Evolutionary conservation across 1,140 invertebrate species (phyloP).

Genomic region (Vanessa atalanta): DNA sequence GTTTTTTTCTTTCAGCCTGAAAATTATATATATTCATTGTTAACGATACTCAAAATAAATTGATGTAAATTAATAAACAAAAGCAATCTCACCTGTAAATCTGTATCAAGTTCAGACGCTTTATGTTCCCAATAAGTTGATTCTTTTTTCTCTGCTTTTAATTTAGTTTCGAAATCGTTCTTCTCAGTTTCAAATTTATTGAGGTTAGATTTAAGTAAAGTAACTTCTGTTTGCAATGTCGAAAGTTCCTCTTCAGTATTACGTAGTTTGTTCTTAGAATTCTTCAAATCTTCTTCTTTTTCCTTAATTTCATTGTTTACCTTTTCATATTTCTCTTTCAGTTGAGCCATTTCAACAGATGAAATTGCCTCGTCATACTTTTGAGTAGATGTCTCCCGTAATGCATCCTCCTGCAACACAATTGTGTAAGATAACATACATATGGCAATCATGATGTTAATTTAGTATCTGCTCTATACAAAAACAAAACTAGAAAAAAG

Average conservation of each 20-base stretch:
- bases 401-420: constrained; percentile 70
- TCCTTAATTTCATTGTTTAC: constrained; percentile 71
- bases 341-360: constrained; percentile 79
- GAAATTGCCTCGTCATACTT: constrained; percentile 79
- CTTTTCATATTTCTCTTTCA: constrained; percentile 78
- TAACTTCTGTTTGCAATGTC: constrained; percentile 77
- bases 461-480: too few species aligned
- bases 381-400: constrained; percentile 79
- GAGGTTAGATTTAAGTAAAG: constrained; percentile 82
- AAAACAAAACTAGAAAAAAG: too few species aligned
- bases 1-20: constrained; percentile 84
- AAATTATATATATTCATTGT: constrained; percentile 10
- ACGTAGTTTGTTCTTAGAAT: constrained; percentile 59
- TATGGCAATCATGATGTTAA: too few species aligned
- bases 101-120: constrained; percentile 83
- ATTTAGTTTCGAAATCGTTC: constrained; percentile 81
- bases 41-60: not conserved
- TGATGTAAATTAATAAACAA: not conserved
- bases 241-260: constrained; percentile 77
- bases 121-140: constrained; percentile 83
- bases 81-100: constrained; percentile 79
- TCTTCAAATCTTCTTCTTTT: constrained; percentile 66
- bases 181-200: constrained; percentile 84
- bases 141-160: constrained; percentile 80
- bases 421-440: too few species aligned